Percentiles rank a stretch among this genome's conserved stretches.
Conservation (phyloP, 1,140 invertebrate genomes). For the Fopius arisanus region DNA sequence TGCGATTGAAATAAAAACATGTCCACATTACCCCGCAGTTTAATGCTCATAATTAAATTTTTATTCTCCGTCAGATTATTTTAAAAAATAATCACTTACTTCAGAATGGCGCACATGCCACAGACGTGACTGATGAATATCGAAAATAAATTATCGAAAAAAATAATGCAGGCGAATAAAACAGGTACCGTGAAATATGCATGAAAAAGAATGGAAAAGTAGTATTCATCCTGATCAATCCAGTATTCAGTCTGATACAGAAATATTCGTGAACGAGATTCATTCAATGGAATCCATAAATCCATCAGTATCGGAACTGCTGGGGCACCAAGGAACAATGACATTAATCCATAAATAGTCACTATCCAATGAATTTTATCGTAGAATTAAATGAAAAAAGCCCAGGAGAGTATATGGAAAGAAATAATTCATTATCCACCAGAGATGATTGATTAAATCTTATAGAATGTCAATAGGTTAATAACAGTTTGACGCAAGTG, state of each 20-base stretch:
- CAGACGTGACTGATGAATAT: slow-evolving; percentile 26
- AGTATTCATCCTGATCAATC: slow-evolving; percentile 33
- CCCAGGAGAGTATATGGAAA: too few relatives aligned
- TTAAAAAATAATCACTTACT: not conserved
- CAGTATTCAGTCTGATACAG: slow-evolving; percentile 31
- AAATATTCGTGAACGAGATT: slow-evolving; percentile 17
- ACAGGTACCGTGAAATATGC: slow-evolving; percentile 20
- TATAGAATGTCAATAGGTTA: too few relatives aligned
- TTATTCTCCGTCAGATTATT: too few relatives aligned
- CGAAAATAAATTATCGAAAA: slow-evolving; percentile 21
- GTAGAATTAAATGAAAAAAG: too few relatives aligned
- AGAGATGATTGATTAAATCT: too few relatives aligned
- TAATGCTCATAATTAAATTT: too few relatives aligned
- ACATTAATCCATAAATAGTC: not conserved
- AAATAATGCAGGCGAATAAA: not conserved
- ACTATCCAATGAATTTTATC: too few relatives aligned
- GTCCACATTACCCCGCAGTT: too few relatives aligned
- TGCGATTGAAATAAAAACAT: too few relatives aligned
- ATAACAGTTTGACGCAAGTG: too few relatives aligned
- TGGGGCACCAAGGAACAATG: slow-evolving; percentile 19
- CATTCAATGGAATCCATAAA: slow-evolving; percentile 30
- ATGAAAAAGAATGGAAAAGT: slow-evolving; percentile 23
- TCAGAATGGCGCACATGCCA: slow-evolving; percentile 2
- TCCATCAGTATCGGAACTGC: slow-evolving; percentile 24
- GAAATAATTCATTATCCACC: too few relatives aligned